Evolutionary conservation across 2,888 invertebrate species (phyloP).

Genomic region (Spicauda simplicius): DNA sequence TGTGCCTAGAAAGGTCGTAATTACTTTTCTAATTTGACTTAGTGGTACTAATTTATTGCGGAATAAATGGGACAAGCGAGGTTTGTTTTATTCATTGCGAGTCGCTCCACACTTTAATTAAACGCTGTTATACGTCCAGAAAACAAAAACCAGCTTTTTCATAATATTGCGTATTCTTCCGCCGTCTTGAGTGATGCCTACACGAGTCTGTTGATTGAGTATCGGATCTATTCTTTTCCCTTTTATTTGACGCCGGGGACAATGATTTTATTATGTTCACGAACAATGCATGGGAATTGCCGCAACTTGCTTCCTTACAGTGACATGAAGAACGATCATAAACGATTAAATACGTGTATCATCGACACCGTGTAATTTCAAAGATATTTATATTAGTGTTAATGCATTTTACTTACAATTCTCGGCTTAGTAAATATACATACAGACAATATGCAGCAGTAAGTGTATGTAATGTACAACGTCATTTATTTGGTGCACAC

Average conservation of each 20-base stretch:
- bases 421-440: too few relatives aligned
- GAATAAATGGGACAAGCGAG: conserved; percentile 21
- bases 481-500: too few relatives aligned
- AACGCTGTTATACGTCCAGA: conserved; percentile 1
- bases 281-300: conserved; percentile 1
- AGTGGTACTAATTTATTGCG: conserved; percentile 14
- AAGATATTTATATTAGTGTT: not conserved
- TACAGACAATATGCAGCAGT: too few relatives aligned
- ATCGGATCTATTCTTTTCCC: not conserved
- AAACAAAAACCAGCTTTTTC: conserved; percentile 5
- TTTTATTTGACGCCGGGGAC: not conserved
- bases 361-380: not conserved
- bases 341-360: not conserved
- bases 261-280: conserved; percentile 4
- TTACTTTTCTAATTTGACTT: conserved; percentile 15
- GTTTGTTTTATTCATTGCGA: conserved; percentile 20
- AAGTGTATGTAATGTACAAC: too few relatives aligned
- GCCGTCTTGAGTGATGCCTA: not conserved
- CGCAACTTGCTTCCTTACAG: not conserved
- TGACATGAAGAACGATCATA: not conserved
- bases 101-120: conserved; percentile 18
- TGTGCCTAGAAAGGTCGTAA: not conserved
- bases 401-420: not conserved
- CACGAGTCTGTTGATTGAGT: not conserved
- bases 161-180: conserved; percentile 5